Evolutionary conservation across 2,888 invertebrate genomes (phyloP), one percentile per base, ranked within the genome.

Genomic region (Athetis lepigone): DNA sequence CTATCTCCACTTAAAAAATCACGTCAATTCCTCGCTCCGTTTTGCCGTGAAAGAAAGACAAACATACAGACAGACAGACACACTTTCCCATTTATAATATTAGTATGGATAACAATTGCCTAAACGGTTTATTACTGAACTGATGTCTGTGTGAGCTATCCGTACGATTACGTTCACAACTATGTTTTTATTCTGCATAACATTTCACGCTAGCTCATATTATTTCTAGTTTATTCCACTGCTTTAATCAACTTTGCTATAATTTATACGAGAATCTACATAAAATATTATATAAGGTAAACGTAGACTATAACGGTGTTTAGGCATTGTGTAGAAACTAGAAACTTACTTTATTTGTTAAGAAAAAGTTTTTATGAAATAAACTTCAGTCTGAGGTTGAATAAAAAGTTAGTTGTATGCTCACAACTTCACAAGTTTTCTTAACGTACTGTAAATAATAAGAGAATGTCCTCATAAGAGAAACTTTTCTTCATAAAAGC

Each of bases 141-240:
- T 29, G n/a, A 13, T 45, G 16, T 13, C n/a, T 19, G 19, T 9
- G 9, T 6, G 9, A 9, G 3, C 1, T 11, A 18, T 11, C 18
- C 27, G 37, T 33, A 33, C n/a, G 19, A 23, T 37, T 50, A 23
- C 11, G 27, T 40, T 37, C 19, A 43, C 29, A 1, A 39, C 18
- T 43, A 33, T 54, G n/a, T 46, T 71, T 58, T 29, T 65, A 58
- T 58, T 40, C 6, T 37, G 27, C 36, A 16, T 27, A 42, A 27
- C 39, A 42, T 67, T 55, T 33, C 33, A 50, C 52, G 49, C 47
- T 46, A 2, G 11, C 9, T 36, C 36, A 21, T 39, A 27, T 54
- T 19, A 50, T 42, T 40, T 51, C 39, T 62, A 63, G 49, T 54
- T 52, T 54, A 37, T 47, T 27, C 57, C 13, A 39, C 37, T 2